Evolutionary conservation across 2,888 invertebrate genomes (phyloP).

Genomic region (Siphonodentalium dalli): DNA sequence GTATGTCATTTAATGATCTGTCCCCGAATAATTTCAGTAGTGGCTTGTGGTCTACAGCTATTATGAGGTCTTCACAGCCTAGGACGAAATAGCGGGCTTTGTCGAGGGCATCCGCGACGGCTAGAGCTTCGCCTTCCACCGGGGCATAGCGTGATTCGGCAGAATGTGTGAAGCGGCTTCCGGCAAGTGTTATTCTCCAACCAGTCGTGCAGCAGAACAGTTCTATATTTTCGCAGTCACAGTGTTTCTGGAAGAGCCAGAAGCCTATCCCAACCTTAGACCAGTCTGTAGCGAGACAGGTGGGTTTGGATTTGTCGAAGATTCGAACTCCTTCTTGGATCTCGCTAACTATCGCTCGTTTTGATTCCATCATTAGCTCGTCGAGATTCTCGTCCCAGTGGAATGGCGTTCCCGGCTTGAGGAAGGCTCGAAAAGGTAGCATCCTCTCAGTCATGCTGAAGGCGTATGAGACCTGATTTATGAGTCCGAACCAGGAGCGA

Average conservation of each 20-base stretch:
- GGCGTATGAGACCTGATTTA: neutral
- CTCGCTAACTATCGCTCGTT: constrained; percentile 25
- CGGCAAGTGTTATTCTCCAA: constrained; percentile 18
- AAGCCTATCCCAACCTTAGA: constrained; percentile 19
- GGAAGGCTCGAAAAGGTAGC: constrained; percentile 25
- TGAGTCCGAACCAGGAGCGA: constrained; percentile 33
- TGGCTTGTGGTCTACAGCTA: constrained; percentile 5
- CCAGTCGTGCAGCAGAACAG: constrained; percentile 12
- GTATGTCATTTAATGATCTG: constrained; percentile 25
- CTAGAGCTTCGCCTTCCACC: constrained; percentile 13
- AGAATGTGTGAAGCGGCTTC: constrained; percentile 13
- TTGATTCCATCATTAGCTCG: constrained; percentile 19
- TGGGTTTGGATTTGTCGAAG: constrained; percentile 25
- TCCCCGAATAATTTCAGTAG: constrained; percentile 15
- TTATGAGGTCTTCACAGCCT: neutral
- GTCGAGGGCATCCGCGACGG: constrained; percentile 18
- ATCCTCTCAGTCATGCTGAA: constrained; percentile 18
- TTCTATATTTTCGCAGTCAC: neutral
- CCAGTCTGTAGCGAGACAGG: constrained; percentile 36
- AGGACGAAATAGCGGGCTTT: constrained; percentile 7
- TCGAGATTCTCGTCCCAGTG: constrained; percentile 23
- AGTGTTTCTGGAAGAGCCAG: constrained; percentile 24
- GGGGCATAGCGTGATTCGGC: constrained; percentile 15
- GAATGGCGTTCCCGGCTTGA: constrained; percentile 21
- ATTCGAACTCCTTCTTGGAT: constrained; percentile 29